Evolutionary conservation across 1,140 invertebrate species (phyloP), one percentile per base, ranked within the genome.

Genomic region (Zophobas atratus): DNA sequence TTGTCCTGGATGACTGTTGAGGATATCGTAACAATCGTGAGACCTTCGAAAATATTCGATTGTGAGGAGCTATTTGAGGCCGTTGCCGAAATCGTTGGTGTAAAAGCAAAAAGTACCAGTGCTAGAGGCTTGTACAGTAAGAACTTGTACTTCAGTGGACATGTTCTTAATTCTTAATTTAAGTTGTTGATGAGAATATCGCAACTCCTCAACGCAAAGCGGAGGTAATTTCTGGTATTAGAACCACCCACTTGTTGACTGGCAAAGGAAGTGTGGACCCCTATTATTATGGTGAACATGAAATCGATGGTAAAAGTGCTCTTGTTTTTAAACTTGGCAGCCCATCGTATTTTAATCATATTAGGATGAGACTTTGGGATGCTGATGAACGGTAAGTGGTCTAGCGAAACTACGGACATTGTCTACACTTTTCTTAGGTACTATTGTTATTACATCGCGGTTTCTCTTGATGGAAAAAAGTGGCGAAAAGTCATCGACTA

Each of bases 391-490:
- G 49, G 49, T 53, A 53, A 2, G 49, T 20, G 49, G 2, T 8
- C 49, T 53, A 2, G 2, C 20, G 33, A 56, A 3, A 4, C 3
- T 8, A 56, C 32, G 32, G 35, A 56, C 33, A 4, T 56, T 56
- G 33, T 56, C 2, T 2, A 57, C 8, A 57, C 6, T 63, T 38
- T 41, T 20, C 20, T 20, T 20, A 63, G 57, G n/a, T 63, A 39
- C 41, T 63, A 39, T 63, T 63, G 35, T 63, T 63, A 63, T 63
- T 63, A 63, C 36, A n/a, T 63, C 35, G 36, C 38, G 41, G 57
- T 63, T 35, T 57, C 55, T 2, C 1, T 8, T 33, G 57, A 63
- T 38, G n/a, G 33, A 8, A 39, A 41, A 39, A 63, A 38, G 1
- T 63, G 36, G 57, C 38, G 41, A 34, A 63, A n/a, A 39, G 33